Evolutionary conservation across 2,797 vertebrate species (phyloP).

Genomic region (Brachyrhaphis roseni): DNA sequence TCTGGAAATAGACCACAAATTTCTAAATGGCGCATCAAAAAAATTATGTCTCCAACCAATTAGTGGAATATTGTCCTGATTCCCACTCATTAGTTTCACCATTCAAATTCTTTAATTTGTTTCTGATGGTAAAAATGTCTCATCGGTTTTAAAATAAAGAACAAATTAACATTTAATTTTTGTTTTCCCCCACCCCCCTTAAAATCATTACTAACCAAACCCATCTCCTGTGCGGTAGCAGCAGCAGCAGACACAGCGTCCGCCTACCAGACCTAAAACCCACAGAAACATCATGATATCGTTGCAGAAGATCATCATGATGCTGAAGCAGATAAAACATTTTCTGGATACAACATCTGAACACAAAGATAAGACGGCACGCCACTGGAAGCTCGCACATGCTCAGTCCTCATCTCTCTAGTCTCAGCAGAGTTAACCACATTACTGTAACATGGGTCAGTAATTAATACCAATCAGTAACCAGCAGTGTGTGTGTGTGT

Average conservation of each 20-base stretch:
- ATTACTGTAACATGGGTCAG: not conserved
- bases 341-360: not conserved
- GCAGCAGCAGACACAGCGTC: not conserved
- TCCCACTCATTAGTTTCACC: not conserved
- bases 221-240: not conserved
- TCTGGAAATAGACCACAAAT: not conserved
- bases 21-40: not conserved
- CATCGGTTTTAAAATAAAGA: not conserved
- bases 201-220: not conserved
- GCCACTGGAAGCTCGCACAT: not conserved
- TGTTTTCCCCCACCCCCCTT: rapidly evolving
- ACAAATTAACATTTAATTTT: not conserved
- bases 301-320: not conserved
- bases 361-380: not conserved
- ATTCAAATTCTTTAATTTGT: not conserved
- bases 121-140: not conserved
- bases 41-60: not conserved
- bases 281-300: not conserved
- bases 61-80: not conserved
- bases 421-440: not conserved
- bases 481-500: not conserved
- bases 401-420: not conserved
- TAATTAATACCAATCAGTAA: not conserved
- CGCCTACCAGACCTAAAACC: not conserved
- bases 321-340: not conserved